Evolutionary conservation across 2,113 vertebrate species (phyloP).

Genomic region (Oreochromis tanganicae): DNA sequence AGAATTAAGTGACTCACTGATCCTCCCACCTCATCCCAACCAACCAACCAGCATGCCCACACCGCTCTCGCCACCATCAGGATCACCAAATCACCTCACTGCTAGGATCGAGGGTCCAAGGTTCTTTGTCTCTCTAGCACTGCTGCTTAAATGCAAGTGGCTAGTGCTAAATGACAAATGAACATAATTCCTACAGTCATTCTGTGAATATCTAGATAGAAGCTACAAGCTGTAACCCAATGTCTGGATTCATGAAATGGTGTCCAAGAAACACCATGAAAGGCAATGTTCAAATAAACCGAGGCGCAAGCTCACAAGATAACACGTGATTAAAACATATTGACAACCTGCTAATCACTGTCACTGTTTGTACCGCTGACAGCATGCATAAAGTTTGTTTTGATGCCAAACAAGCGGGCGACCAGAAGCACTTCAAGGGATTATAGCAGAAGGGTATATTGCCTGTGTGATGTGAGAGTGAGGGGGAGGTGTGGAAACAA

Average conservation of each 20-base stretch:
- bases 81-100: not conserved
- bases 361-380: slow-evolving; percentile 2
- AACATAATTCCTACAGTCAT: not conserved
- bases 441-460: slow-evolving; percentile 25
- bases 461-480: slow-evolving; percentile 15
- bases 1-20: not conserved
- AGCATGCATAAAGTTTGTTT: slow-evolving; percentile 21
- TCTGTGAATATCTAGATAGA: not conserved
- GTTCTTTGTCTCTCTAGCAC: not conserved
- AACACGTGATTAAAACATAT: slow-evolving; percentile 4
- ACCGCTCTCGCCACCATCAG: not conserved
- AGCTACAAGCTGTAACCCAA: not conserved
- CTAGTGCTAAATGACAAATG: not conserved
- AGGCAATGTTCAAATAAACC: slow-evolving; percentile 3
- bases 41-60: not conserved
- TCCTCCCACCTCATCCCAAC: not conserved
- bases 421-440: slow-evolving; percentile 28
- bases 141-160: not conserved
- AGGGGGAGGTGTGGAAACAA: slow-evolving; percentile 40
- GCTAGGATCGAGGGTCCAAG: not conserved
- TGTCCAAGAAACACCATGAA: slow-evolving; percentile 4
- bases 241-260: slow-evolving; percentile 3
- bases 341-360: slow-evolving; percentile 28
- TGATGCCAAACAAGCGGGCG: slow-evolving; percentile 13
- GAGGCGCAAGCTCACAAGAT: not conserved